Evolutionary conservation across 1,140 invertebrate genomes (phyloP), one percentile per base, ranked within the genome.

Genomic region (Dinoponera quadriceps): DNA sequence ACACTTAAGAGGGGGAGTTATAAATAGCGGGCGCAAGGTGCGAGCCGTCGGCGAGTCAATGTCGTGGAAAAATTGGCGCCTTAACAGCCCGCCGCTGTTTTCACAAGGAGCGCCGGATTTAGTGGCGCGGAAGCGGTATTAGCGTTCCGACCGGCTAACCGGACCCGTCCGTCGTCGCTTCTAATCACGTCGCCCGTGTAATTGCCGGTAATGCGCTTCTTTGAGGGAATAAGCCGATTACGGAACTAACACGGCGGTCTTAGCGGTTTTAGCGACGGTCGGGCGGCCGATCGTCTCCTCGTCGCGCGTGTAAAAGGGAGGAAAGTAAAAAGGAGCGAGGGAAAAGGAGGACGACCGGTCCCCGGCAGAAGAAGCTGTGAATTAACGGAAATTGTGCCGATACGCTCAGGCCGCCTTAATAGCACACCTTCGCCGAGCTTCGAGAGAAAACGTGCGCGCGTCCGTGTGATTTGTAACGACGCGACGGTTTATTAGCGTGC

Each of bases 161-260:
- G n/a, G n/a, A n/a, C 81, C 59, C 38, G 18, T 68, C 72, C 82
- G 73, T 82, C 75, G 49, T 22, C 75, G 78, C 66, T 75, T 89
- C 82, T 88, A 89, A 89, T 87, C 88, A 80, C 86, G 74, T 66
- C 55, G 72, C 55, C 81, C 63, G 62, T 82, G 75, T 84, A 83
- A 85, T 84, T 86, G 82, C 72, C 68, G 68, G 65, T 78, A 77
- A 74, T 86, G 80, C 69, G 66, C 65, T 87, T 83, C 74, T 87
- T 83, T 85, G 80, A 81, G 71, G 55, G 86, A 86, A 72, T 83
- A 87, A 87, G 71, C 78, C 85, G 80, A 87, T 87, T 87, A 87
- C 72, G 71, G 54, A 54, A 82, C 55, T 49, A 87, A 82, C 84
- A 73, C 38, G 85, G 69, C 57, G 55, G 84, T 59, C 66, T 73